Evolutionary conservation across 1,140 invertebrate genomes (phyloP).

Genomic region (Vanessa tameamea): DNA sequence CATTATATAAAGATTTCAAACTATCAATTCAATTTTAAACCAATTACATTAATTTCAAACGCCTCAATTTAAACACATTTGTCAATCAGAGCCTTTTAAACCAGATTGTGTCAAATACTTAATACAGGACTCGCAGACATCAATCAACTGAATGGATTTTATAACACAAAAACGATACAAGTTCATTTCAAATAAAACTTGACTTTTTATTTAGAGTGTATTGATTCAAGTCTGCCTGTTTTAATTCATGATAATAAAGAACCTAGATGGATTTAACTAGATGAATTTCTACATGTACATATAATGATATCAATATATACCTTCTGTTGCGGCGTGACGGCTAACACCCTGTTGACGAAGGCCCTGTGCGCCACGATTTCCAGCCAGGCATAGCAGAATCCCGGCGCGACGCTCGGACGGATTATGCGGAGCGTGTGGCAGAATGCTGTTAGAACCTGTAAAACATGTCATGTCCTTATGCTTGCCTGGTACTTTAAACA

Average conservation of each 20-base stretch:
- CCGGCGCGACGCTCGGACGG: constrained; percentile 96
- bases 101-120: constrained; percentile 13
- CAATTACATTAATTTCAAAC: too few relatives aligned
- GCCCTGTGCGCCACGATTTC: constrained; percentile 98
- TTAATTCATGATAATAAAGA: constrained; percentile 1
- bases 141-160: not conserved
- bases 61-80: not conserved
- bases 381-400: constrained; percentile 99
- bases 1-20: too few relatives aligned
- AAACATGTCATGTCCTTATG: not conserved
- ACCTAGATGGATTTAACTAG: constrained; percentile 4
- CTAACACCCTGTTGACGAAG: constrained; percentile 96
- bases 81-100: constrained; percentile 3
- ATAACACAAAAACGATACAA: not conserved
- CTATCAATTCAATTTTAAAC: too few relatives aligned
- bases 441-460: constrained; percentile 90
- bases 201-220: not conserved
- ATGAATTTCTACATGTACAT: constrained; percentile 1
- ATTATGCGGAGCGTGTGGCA: constrained; percentile 96
- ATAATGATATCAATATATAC: constrained; percentile 42
- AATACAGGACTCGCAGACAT: not conserved
- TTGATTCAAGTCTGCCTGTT: not conserved
- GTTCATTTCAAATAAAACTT: too few relatives aligned
- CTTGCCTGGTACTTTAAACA: not conserved
- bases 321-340: constrained; percentile 91